A percentile compares a stretch with the other conserved stretches of the same genome.
Evolutionary conservation across 2,888 invertebrate genomes (phyloP).

Genomic region (Eudemis profundana): DNA sequence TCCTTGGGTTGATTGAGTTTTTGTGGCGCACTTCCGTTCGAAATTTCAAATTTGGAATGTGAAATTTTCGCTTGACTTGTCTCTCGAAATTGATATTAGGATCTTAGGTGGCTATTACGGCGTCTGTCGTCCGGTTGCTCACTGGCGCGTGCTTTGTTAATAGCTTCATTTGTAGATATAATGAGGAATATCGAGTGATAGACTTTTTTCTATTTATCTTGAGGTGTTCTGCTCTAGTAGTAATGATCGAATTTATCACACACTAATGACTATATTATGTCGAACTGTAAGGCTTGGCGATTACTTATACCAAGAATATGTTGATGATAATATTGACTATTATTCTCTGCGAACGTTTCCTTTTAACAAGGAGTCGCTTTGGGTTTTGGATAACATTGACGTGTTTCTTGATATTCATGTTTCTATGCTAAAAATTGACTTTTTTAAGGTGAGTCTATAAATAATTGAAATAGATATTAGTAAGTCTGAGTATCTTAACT

Average conservation of each 20-base stretch:
- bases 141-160: conserved; percentile 79
- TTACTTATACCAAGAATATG: neutral
- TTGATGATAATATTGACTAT: neutral
- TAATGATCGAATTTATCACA: conserved; percentile 51
- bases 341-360: too few relatives aligned
- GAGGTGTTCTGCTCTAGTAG: conserved; percentile 65
- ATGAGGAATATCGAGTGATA: conserved; percentile 60
- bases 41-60: conserved; percentile 66
- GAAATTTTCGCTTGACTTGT: conserved; percentile 68
- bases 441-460: too few relatives aligned
- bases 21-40: conserved; percentile 81
- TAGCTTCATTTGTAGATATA: conserved; percentile 82
- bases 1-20: conserved; percentile 76
- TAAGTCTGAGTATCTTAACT: too few relatives aligned
- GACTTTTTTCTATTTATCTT: conserved; percentile 53
- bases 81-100: conserved; percentile 83
- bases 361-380: too few relatives aligned
- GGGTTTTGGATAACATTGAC: too few relatives aligned
- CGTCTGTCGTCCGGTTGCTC: conserved; percentile 80
- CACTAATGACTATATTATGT: conserved; percentile 41
- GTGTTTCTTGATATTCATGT: too few relatives aligned
- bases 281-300: neutral
- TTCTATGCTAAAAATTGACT: too few relatives aligned
- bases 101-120: conserved; percentile 80
- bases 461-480: too few relatives aligned